Conservation (phyloP, 1,140 invertebrate genomes). For the Drosophila bocki region DNA sequence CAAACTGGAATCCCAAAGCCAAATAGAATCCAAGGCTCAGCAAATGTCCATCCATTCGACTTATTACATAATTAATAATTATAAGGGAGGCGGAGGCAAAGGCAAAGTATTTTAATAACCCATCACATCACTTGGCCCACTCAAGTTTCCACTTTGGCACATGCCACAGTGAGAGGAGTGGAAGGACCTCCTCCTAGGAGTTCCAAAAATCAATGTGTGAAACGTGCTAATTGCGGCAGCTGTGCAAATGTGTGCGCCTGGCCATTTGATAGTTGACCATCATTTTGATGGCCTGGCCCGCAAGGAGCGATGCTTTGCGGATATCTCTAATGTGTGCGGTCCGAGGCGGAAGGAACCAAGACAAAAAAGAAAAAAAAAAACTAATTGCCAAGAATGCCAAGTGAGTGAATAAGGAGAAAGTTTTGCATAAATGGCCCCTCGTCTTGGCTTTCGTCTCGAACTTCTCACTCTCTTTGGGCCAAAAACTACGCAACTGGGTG, state of each 20-base stretch:
- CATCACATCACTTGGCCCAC: slow-evolving; percentile 35
- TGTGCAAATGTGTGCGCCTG: slow-evolving; percentile 76
- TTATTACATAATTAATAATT: slow-evolving; percentile 83
- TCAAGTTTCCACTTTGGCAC: slow-evolving; percentile 42
- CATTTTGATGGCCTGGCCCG: slow-evolving; percentile 65
- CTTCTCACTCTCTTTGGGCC: slow-evolving; percentile 36
- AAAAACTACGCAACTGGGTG: slow-evolving; percentile 56
- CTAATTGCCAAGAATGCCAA: slow-evolving; percentile 63
- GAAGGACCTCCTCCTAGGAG: not conserved
- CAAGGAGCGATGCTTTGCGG: not conserved
- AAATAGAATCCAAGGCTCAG: slow-evolving; percentile 42
- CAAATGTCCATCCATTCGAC: slow-evolving; percentile 55
- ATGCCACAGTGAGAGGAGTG: slow-evolving; percentile 6
- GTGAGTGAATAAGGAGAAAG: slow-evolving; percentile 47
- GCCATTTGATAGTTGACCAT: slow-evolving; percentile 80
- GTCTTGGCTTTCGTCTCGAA: slow-evolving; percentile 55
- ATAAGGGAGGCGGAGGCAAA: slow-evolving; percentile 17
- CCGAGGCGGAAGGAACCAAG: slow-evolving; percentile 7
- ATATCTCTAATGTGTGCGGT: slow-evolving; percentile 61
- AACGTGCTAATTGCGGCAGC: slow-evolving; percentile 82
- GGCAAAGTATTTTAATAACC: slow-evolving; percentile 74
- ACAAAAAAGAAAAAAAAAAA: slow-evolving; percentile 31
- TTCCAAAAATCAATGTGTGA: slow-evolving; percentile 76
- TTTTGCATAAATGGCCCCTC: slow-evolving; percentile 75
- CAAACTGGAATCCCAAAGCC: slow-evolving; percentile 43